A percentile compares a stretch with the other conserved stretches of the same genome.
Evolutionary conservation across 2,113 vertebrate species (phyloP).

Genomic region (Ammospiza nelsoni): DNA sequence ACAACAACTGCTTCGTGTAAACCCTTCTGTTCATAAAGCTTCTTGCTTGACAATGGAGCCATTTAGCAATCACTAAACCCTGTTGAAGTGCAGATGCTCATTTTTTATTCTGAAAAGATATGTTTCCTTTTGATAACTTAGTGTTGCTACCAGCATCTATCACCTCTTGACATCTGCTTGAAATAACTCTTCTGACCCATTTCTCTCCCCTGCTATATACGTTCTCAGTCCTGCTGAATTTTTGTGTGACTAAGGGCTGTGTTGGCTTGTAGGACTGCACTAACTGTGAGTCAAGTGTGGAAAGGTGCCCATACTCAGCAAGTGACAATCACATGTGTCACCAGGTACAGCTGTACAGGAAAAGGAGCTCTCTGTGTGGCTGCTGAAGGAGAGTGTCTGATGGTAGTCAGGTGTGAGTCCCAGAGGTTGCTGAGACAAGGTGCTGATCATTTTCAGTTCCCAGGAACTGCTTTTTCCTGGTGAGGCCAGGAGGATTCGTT

Average conservation of each 20-base stretch:
- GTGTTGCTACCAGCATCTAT: neutral
- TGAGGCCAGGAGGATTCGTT: neutral
- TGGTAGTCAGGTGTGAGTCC: neutral
- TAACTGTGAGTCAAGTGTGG: neutral
- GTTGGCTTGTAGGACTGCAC: neutral
- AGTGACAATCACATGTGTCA: neutral
- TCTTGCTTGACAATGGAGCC: neutral
- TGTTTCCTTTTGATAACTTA: constrained; percentile 12
- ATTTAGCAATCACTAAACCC: neutral
- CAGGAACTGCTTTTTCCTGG: neutral
- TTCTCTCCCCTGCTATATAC: neutral
- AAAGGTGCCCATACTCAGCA: neutral
- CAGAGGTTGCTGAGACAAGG: neutral
- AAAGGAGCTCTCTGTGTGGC: neutral
- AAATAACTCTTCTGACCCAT: neutral
- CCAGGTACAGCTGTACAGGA: neutral
- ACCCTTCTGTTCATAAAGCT: constrained; percentile 8
- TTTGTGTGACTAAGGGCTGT: fast-evolving
- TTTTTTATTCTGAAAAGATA: neutral
- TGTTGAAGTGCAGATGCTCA: neutral
- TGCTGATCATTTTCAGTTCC: neutral
- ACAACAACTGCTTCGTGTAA: constrained; percentile 24
- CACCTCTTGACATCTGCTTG: neutral
- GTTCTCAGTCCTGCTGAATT: neutral
- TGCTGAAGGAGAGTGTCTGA: neutral